These are phyloP conservation scores for Cryptoprocta ferox DNA, from an alignment of 2,797 vertebrate genomes.

Conservation along the genomic window DNA sequence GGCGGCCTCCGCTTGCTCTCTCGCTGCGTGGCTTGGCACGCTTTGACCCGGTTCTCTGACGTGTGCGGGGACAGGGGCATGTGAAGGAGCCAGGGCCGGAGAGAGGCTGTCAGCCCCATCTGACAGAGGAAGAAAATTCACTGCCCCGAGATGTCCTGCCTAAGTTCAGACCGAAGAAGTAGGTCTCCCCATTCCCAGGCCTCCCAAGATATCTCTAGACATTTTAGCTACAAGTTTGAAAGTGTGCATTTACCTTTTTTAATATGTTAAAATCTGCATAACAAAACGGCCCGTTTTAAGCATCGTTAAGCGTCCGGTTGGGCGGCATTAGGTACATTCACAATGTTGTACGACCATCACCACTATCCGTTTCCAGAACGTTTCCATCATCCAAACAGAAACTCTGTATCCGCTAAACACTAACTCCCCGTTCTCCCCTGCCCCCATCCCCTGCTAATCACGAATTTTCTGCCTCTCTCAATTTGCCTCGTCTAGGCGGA, in stretches of 20 bases:
- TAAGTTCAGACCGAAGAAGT: neutral
- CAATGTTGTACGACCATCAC: neutral
- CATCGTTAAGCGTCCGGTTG: neutral
- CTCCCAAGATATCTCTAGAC: constrained; percentile 5
- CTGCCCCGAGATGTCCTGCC: neutral
- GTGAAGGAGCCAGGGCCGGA: accelerated
- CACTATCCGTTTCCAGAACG: neutral
- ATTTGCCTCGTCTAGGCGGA: neutral
- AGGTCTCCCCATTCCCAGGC: neutral
- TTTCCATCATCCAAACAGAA: neutral
- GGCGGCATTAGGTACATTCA: neutral
- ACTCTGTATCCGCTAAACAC: neutral
- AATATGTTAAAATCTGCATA: neutral
- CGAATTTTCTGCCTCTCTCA: neutral
- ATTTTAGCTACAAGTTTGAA: constrained; percentile 19
- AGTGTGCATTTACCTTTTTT: neutral
- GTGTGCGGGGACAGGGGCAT: neutral
- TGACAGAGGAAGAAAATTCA: neutral
- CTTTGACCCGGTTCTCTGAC: neutral
- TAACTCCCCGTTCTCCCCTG: neutral
- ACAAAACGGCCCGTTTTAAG: neutral
- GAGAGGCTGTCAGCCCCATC: neutral
- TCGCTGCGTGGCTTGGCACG: neutral
- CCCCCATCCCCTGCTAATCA: no score
- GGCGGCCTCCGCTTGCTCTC: neutral